phyloP scores from a whole-genome alignment of 2,888 invertebrate genomes.

The Erebia ligea region DNA sequence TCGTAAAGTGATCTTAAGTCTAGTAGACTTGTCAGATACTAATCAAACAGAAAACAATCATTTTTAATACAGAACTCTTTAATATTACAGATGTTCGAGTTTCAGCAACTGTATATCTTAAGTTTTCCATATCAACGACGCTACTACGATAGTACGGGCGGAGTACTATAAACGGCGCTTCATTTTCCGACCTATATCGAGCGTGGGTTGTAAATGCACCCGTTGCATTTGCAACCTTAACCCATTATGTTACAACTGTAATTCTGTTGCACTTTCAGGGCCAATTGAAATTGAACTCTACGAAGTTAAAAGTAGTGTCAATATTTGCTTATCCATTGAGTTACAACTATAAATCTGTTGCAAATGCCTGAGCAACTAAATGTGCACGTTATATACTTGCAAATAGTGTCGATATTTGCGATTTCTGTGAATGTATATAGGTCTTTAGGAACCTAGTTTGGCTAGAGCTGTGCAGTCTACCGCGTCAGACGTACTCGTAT shows the following conservation, averaged over 20 bases:
- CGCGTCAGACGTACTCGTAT: conserved; percentile 70
- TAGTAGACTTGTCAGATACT: no score
- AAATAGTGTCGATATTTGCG: conserved; percentile 46
- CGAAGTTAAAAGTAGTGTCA: conserved; percentile 41
- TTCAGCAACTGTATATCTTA: background rate
- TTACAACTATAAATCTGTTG: conserved; percentile 37
- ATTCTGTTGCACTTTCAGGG: conserved; percentile 21
- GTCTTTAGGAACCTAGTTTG: conserved; percentile 48
- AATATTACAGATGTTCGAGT: background rate
- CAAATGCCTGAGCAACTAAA: conserved; percentile 28
- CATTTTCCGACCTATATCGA: conserved; percentile 73
- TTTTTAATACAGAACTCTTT: background rate
- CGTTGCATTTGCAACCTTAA: conserved; percentile 50
- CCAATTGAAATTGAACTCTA: conserved; percentile 43
- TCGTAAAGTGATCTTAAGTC: no score
- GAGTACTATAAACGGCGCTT: conserved; percentile 78
- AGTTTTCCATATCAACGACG: conserved; percentile 36
- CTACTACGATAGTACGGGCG: conserved; percentile 75
- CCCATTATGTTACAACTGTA: conserved; percentile 32
- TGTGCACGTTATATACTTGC: conserved; percentile 39
- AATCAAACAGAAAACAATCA: background rate
- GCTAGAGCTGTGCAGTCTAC: conserved; percentile 65
- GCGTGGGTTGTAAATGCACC: conserved; percentile 38
- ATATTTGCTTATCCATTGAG: conserved; percentile 37
- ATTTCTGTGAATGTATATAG: conserved; percentile 40